Percentiles rank a stretch among this genome's conserved stretches.
These are phyloP conservation scores for Dromaius novaehollandiae DNA, from an alignment of 2,113 vertebrate genomes.

Conservation along the genomic window DNA sequence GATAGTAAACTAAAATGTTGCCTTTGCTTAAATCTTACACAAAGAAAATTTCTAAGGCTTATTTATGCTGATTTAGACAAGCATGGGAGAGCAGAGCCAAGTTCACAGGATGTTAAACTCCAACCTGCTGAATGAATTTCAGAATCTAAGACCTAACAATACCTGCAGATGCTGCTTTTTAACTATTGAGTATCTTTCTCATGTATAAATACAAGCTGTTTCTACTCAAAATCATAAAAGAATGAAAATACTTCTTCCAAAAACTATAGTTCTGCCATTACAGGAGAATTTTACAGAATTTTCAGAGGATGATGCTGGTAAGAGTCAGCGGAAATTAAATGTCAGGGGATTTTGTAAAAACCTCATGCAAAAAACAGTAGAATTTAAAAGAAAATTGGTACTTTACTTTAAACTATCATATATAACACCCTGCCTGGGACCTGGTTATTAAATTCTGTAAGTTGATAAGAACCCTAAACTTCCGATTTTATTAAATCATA, in stretches of 20 bases:
- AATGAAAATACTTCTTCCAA: neutral
- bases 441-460: slow-evolving; percentile 24
- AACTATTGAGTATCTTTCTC: neutral
- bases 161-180: neutral
- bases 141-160: neutral
- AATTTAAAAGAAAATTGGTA: slow-evolving; percentile 22
- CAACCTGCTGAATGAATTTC: neutral
- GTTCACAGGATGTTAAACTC: neutral
- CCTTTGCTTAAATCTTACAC: neutral
- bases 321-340: slow-evolving; percentile 4
- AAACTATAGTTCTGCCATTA: neutral
- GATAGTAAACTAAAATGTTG: neutral
- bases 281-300: neutral
- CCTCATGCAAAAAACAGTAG: neutral
- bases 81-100: neutral
- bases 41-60: neutral
- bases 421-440: slow-evolving; percentile 2
- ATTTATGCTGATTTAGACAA: neutral
- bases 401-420: neutral
- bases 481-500: slow-evolving; percentile 39
- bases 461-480: neutral
- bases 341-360: slow-evolving; percentile 6
- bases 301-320: neutral
- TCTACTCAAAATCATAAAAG: neutral
- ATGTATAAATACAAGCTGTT: neutral